Conservation (phyloP, 2,888 invertebrate genomes). For the Tetragonula carbonaria region DNA sequence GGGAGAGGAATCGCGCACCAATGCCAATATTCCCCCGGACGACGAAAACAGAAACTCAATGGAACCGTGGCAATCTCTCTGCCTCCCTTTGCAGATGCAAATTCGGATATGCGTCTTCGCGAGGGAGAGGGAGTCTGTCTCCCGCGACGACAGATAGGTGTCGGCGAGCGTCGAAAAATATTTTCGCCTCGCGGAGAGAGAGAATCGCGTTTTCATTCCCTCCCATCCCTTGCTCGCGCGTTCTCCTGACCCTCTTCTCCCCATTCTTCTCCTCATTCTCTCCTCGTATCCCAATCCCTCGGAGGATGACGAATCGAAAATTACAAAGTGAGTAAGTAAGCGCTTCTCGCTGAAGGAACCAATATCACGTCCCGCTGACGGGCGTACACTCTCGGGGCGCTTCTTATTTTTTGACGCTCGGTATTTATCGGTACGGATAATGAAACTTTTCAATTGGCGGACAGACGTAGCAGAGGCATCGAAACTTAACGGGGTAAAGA, state of each 20-base stretch:
- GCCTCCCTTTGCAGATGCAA: constrained; percentile 50
- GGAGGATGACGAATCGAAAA: background rate
- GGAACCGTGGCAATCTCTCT: constrained; percentile 46
- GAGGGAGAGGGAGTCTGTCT: constrained; percentile 24
- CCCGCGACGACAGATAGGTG: constrained; percentile 24
- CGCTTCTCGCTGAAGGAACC: background rate
- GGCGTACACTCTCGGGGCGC: background rate
- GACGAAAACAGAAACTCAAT: constrained; percentile 64
- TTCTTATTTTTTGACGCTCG: too few species aligned
- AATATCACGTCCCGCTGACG: background rate
- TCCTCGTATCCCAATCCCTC: background rate
- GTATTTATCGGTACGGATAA: too few species aligned
- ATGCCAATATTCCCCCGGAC: constrained; percentile 54
- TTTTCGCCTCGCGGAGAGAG: constrained; percentile 6
- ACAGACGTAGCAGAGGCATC: too few species aligned
- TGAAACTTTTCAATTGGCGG: too few species aligned
- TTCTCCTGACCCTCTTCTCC: too few species aligned
- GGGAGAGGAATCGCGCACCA: constrained; percentile 43
- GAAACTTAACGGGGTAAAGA: too few species aligned
- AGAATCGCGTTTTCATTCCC: background rate
- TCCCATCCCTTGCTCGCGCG: too few species aligned
- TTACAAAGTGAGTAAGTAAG: background rate
- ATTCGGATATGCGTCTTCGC: constrained; percentile 61
- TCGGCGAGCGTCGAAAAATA: constrained; percentile 30
- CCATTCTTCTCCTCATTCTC: too few species aligned